These are phyloP conservation scores for Linnaemya tessellans DNA, from an alignment of 2,888 invertebrate species.

Conservation along the genomic window DNA sequence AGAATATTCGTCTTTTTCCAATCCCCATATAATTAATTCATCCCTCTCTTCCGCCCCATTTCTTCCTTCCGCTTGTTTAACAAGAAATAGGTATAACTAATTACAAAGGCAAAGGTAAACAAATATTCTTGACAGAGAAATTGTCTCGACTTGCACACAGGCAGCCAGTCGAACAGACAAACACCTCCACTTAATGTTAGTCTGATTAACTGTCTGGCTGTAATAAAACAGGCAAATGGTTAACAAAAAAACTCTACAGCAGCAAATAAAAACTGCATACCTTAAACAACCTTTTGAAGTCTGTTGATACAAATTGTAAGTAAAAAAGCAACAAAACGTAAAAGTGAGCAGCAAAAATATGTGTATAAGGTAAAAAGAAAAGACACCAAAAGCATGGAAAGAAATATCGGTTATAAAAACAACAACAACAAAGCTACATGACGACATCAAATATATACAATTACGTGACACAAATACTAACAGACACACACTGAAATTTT, in stretches of 20 bases:
- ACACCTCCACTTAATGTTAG: constrained; percentile 79
- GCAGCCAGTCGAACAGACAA: constrained; percentile 74
- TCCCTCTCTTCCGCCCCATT: background rate
- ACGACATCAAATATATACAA: constrained; percentile 22
- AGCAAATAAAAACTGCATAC: background rate
- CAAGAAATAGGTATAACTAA: constrained; percentile 4
- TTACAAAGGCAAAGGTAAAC: background rate
- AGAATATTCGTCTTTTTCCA: background rate
- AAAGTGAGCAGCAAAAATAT: constrained; percentile 33
- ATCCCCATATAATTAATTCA: background rate
- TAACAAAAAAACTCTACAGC: constrained; percentile 25
- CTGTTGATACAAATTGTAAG: background rate
- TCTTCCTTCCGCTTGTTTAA: constrained; percentile 9
- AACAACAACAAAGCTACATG: background rate
- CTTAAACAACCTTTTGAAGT: constrained; percentile 20
- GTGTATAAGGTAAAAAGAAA: constrained; percentile 63
- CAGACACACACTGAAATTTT: constrained; percentile 58
- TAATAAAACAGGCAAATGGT: constrained; percentile 72
- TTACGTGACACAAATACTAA: constrained; percentile 48
- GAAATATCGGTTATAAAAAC: background rate
- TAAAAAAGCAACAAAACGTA: background rate
- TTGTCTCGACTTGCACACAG: constrained; percentile 27
- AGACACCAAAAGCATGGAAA: constrained; percentile 12
- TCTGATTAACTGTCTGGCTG: constrained; percentile 77
- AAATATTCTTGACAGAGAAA: constrained; percentile 38